phyloP scores from a whole-genome alignment of 2,888 invertebrate species.

The Ectemnius lituratus region DNA sequence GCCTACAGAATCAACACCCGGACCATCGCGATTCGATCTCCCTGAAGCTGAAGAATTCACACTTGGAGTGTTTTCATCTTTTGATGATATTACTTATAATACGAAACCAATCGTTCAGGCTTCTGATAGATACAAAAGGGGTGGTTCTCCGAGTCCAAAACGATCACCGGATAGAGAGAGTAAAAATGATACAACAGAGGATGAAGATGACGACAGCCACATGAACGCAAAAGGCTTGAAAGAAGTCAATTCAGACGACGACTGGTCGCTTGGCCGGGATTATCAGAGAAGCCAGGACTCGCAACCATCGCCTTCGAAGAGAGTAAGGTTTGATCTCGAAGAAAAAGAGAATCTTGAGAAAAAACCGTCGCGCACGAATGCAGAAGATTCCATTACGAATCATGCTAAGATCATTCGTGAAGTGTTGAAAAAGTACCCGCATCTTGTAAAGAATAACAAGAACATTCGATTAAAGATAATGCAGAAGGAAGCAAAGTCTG shows the following conservation, averaged over 20 bases:
- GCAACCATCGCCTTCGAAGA: constrained; percentile 75
- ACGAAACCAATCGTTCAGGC: constrained; percentile 84
- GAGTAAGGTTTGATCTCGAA: constrained; percentile 81
- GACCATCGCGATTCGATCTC: constrained; percentile 84
- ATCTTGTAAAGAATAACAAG: constrained; percentile 91
- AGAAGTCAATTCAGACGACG: constrained; percentile 72
- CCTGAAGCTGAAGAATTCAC: constrained; percentile 86
- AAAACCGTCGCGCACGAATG: constrained; percentile 52
- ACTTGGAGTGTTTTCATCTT: constrained; percentile 82
- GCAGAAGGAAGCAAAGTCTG: constrained; percentile 80
- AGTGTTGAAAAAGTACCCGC: constrained; percentile 92
- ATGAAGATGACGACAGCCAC: constrained; percentile 74
- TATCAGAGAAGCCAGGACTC: constrained; percentile 70
- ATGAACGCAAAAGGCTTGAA: constrained; percentile 61
- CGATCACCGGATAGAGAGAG: constrained; percentile 68
- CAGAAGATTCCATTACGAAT: constrained; percentile 78
- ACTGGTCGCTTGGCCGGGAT: constrained; percentile 72
- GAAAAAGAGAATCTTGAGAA: constrained; percentile 81
- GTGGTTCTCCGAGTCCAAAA: constrained; percentile 50
- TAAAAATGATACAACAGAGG: constrained; percentile 72
- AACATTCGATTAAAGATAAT: constrained; percentile 92
- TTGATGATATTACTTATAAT: constrained; percentile 85
- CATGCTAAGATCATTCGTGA: constrained; percentile 94
- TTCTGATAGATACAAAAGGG: constrained; percentile 72
- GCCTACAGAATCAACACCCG: constrained; percentile 78